A percentile compares a stretch with the other conserved stretches of the same genome.
Evolutionary conservation across 2,888 invertebrate genomes (phyloP).

Genomic region (Leucophora obtusa): DNA sequence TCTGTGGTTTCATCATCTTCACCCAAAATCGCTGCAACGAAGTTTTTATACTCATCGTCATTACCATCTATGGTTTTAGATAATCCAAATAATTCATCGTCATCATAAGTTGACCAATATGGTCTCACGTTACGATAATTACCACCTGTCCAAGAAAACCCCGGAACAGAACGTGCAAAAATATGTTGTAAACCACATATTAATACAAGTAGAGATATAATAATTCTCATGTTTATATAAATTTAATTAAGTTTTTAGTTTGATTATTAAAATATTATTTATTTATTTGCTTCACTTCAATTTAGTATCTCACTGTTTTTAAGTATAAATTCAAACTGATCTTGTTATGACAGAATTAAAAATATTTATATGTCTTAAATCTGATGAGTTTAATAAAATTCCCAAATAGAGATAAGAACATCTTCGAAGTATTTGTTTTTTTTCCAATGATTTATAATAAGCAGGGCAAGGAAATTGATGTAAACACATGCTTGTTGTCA

Average conservation of each 20-base stretch:
- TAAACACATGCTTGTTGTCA: no score
- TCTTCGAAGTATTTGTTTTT: neutral
- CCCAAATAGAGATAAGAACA: neutral
- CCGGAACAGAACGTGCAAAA: no score
- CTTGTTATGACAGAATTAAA: neutral
- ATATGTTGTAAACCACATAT: neutral
- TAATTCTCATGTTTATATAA: neutral
- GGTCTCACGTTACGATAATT: no score
- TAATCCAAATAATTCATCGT: neutral
- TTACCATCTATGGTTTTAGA: neutral
- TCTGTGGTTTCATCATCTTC: neutral
- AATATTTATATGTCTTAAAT: slow-evolving; percentile 1
- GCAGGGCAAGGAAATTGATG: no score
- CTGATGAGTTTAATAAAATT: neutral
- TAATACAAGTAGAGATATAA: neutral
- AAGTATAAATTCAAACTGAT: neutral
- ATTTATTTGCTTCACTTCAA: neutral
- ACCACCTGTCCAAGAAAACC: no score
- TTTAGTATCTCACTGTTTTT: neutral
- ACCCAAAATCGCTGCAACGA: neutral
- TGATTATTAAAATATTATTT: neutral
- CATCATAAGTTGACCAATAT: neutral
- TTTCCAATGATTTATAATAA: neutral
- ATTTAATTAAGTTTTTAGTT: neutral
- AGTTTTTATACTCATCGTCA: neutral